Percentiles rank a stretch among this genome's conserved stretches.
Conservation (phyloP, 2,888 invertebrate species). For the Drosophila lacicola region DNA sequence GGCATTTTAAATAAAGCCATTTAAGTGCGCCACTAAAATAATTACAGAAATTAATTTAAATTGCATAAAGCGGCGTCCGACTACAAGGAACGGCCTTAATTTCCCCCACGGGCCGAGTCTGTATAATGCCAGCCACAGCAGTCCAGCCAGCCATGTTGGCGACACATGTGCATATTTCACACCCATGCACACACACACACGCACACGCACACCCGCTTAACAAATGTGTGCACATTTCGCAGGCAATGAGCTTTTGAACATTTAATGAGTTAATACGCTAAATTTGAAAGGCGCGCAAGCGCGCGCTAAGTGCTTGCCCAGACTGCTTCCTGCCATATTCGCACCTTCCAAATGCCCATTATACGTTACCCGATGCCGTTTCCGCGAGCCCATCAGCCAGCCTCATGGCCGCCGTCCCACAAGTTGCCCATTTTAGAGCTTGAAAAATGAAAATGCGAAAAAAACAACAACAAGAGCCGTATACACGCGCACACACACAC, state of each 20-base stretch:
- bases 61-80: constrained; percentile 60
- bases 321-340: constrained; percentile 41
- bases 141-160: constrained; percentile 33
- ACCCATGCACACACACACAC: constrained; percentile 22
- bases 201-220: constrained; percentile 7
- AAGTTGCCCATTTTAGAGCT: constrained; percentile 63
- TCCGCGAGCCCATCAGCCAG: constrained; percentile 9
- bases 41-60: constrained; percentile 81
- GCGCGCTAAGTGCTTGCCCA: constrained; percentile 67
- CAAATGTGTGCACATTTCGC: constrained; percentile 76
- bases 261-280: constrained; percentile 80
- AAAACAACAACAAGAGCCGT: constrained; percentile 29
- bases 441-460: constrained; percentile 41
- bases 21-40: constrained; percentile 69
- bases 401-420: constrained; percentile 39
- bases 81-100: constrained; percentile 24
- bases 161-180: constrained; percentile 60
- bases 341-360: constrained; percentile 15
- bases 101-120: constrained; percentile 38
- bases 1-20: constrained; percentile 56
- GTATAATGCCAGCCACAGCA: constrained; percentile 32
- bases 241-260: constrained; percentile 76
- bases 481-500: constrained; percentile 21
- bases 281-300: constrained; percentile 78
- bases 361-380: constrained; percentile 9